Conservation (phyloP, 2,797 vertebrate species). For the Labeo calbasu region DNA sequence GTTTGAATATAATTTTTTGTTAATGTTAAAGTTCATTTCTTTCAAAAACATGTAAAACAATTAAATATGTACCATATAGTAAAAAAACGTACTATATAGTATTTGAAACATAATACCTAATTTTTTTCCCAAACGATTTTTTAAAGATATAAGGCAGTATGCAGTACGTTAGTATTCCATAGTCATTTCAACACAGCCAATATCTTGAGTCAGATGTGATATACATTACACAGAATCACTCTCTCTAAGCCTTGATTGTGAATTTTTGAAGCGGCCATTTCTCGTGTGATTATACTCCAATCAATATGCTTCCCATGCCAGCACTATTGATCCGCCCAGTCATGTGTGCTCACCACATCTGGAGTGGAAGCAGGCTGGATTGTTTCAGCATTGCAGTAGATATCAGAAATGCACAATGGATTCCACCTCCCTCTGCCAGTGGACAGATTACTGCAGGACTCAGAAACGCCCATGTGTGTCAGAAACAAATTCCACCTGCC, state of each 20-base stretch:
- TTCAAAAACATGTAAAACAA: background rate
- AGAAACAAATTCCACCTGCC: constrained; percentile 28
- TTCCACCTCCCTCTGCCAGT: constrained; percentile 25
- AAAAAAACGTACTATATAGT: background rate
- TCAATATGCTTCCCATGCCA: constrained; percentile 76
- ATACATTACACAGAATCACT: constrained; percentile 71
- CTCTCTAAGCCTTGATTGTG: constrained; percentile 79
- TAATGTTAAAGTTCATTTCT: too few species aligned
- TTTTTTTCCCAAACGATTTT: background rate
- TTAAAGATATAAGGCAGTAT: background rate
- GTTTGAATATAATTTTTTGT: too few species aligned
- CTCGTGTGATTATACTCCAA: constrained; percentile 75
- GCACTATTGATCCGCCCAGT: constrained; percentile 74
- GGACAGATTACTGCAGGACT: constrained; percentile 30
- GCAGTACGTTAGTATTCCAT: background rate
- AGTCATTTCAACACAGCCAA: constrained; percentile 1
- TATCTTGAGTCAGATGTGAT: constrained; percentile 60
- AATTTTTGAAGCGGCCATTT: constrained; percentile 74
- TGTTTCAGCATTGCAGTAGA: constrained; percentile 69
- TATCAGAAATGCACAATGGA: constrained; percentile 27
- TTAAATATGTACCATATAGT: background rate
- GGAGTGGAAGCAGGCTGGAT: constrained; percentile 66
- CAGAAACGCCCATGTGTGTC: constrained; percentile 20
- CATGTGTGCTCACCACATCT: constrained; percentile 66
- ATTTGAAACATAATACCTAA: background rate